Evolutionary conservation across 1,140 invertebrate genomes (phyloP).

Genomic region (Heliothis virescens): DNA sequence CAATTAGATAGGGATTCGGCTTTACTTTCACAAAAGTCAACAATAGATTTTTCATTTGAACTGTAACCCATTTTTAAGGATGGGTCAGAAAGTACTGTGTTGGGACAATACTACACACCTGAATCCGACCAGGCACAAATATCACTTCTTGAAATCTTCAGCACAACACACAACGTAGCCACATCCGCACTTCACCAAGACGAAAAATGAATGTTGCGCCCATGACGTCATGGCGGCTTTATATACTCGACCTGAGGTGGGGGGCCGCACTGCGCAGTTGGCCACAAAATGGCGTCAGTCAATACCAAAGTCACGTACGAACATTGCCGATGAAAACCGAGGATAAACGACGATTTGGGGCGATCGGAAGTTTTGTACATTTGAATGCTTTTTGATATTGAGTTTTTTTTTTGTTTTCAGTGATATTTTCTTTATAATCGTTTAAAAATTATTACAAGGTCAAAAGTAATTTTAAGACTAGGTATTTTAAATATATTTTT

Average conservation of each 20-base stretch:
- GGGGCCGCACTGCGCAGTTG: conserved; percentile 73
- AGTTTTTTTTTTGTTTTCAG: too few relatives aligned
- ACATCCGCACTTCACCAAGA: conserved; percentile 70
- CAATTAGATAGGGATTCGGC: conserved; percentile 81
- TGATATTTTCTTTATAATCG: too few relatives aligned
- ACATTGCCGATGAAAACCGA: conserved; percentile 15
- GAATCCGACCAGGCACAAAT: conserved; percentile 79
- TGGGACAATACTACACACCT: conserved; percentile 83
- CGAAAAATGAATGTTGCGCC: conserved; percentile 64
- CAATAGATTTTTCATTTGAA: conserved; percentile 78
- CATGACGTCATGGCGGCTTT: conserved; percentile 74
- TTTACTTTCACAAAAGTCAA: conserved; percentile 85
- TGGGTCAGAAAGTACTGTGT: conserved; percentile 69
- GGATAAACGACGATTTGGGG: neutral
- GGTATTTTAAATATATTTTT: too few relatives aligned
- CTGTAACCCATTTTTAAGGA: conserved; percentile 78
- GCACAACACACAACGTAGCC: conserved; percentile 67
- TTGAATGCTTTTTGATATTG: neutral
- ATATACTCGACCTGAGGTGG: conserved; percentile 64
- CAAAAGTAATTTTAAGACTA: too few relatives aligned
- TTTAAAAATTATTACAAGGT: too few relatives aligned
- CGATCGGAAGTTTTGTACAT: neutral
- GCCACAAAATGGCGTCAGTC: conserved; percentile 75
- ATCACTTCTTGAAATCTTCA: conserved; percentile 63
- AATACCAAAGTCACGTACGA: conserved; percentile 16